Base-by-base conservation (phyloP, 1,140 invertebrate species). In the Drosophila repletoides region DNA sequence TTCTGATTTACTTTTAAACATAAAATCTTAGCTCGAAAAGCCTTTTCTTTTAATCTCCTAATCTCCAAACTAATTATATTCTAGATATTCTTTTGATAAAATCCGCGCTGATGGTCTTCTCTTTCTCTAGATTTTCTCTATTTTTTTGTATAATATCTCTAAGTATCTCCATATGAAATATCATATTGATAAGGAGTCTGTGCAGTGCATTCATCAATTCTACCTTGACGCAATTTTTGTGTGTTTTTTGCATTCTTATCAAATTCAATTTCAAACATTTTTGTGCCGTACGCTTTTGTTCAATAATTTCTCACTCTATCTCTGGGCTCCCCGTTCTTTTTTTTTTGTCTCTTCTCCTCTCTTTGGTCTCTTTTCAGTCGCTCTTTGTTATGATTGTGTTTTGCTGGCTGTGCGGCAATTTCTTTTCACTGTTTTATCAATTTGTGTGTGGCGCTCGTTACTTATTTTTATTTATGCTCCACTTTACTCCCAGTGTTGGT, bases 401-500 rank as follows among this genome's bases (percentile, higher is more conserved):
- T 34, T 51, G 53, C 36, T 70, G 70, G 36, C 49, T 70, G 52
- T 83, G 73, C 73, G 73, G 77, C 79, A 77, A 84, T 83, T 77
- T 86, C 73, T 75, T 69, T 84, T 72, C 80, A 80, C 75, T 84
- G 80, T 84, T 84, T 84, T 84, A 84, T 84, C 80, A 84, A 84
- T 84, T 76, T 86, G 75, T 84, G 75, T 84, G 80, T 59, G 71
- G 67, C 72, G 81, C 80, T 84, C 81, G 80, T 84, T 84, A 80
- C 72, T 86, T 84, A 84, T 84, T 80, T 86, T 86, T 84, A 79
- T 86, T 84, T 84, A 86, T 84, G 81, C 71, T 38, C 43, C 31
- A 31, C 38, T 53, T 22, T 43, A 21, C 40, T 43, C n/a, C 19
- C 40, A 21, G n/a, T 24, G 9, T 43, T 21, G 5, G 19, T 28